These are phyloP conservation scores for Lydus trimaculatus DNA, from an alignment of 2,888 invertebrate species.

Conservation along the genomic window DNA sequence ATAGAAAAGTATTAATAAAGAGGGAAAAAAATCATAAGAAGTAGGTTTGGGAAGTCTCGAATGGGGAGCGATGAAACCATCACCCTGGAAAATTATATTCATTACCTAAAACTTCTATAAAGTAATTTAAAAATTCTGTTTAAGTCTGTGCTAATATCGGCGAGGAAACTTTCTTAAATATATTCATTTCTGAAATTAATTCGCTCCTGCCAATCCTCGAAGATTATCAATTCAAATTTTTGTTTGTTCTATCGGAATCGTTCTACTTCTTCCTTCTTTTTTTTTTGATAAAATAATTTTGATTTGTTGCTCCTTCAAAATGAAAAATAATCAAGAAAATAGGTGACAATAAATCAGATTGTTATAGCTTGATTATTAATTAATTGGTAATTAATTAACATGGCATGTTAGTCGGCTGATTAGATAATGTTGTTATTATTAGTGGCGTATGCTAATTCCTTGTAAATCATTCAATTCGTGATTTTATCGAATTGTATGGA, in stretches of 20 bases:
- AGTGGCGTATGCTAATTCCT: slow-evolving; percentile 60
- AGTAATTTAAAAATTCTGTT: slow-evolving; percentile 46
- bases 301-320: too few species aligned
- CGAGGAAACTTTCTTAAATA: slow-evolving; percentile 40
- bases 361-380: slow-evolving; percentile 47
- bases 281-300: not conserved
- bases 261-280: too few species aligned
- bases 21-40: not conserved
- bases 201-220: slow-evolving; percentile 17
- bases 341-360: slow-evolving; percentile 45
- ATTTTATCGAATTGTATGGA: slow-evolving; percentile 53
- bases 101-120: slow-evolving; percentile 31
- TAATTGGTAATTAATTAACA: slow-evolving; percentile 57
- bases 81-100: slow-evolving; percentile 30
- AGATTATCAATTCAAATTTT: not conserved
- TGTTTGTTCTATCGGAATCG: not conserved
- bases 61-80: not conserved
- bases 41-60: not conserved
- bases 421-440: slow-evolving; percentile 57
- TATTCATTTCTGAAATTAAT: slow-evolving; percentile 42
- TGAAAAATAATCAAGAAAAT: too few species aligned
- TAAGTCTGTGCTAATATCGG: slow-evolving; percentile 49
- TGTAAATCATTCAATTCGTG: slow-evolving; percentile 58
- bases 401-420: slow-evolving; percentile 53
- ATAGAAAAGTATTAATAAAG: not conserved